phyloP scores from a whole-genome alignment of 37 sponge, comb jelly and placozoan species.

The Cliona cf. orientalis region DNA sequence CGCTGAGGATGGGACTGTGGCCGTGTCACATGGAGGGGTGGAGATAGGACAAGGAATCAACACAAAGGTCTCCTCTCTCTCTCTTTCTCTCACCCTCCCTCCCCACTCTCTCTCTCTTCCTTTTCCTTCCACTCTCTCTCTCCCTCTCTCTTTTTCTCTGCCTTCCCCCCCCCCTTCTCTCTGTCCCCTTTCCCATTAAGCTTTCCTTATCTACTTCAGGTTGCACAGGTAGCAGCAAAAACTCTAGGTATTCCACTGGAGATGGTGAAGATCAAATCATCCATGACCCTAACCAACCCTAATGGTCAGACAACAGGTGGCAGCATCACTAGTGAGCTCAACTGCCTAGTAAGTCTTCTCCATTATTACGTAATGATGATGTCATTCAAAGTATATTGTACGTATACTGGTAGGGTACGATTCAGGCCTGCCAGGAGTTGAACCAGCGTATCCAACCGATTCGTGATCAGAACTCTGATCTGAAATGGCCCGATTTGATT shows the following conservation, averaged over 20 bases:
- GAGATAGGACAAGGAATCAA: conserved; percentile 88
- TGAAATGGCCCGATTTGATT: conserved; percentile 69
- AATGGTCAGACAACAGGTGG: conserved; percentile 74
- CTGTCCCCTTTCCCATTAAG: too few species aligned
- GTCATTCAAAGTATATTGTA: background rate
- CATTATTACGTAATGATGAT: background rate
- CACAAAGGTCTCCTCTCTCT: conserved; percentile 55
- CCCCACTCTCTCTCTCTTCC: too few species aligned
- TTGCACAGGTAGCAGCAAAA: conserved; percentile 77
- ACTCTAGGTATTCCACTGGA: conserved; percentile 75
- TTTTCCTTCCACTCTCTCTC: too few species aligned
- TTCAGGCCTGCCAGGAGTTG: conserved; percentile 65
- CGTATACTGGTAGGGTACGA: conserved; percentile 28
- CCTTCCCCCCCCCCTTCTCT: too few species aligned
- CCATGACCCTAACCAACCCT: conserved; percentile 61
- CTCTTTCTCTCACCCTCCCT: too few species aligned
- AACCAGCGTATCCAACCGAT: conserved; percentile 63
- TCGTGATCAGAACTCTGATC: conserved; percentile 20
- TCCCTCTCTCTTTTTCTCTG: too few species aligned
- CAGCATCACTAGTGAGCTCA: conserved; percentile 74
- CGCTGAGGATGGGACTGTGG: conserved; percentile 77
- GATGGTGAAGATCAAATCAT: conserved; percentile 49
- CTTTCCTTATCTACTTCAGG: too few species aligned
- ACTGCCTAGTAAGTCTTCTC: conserved; percentile 41
- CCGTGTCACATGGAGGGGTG: conserved; percentile 72